These are phyloP conservation scores for Tryphoninae sp. DNA, from an alignment of 2,888 invertebrate species.

Conservation along the genomic window DNA sequence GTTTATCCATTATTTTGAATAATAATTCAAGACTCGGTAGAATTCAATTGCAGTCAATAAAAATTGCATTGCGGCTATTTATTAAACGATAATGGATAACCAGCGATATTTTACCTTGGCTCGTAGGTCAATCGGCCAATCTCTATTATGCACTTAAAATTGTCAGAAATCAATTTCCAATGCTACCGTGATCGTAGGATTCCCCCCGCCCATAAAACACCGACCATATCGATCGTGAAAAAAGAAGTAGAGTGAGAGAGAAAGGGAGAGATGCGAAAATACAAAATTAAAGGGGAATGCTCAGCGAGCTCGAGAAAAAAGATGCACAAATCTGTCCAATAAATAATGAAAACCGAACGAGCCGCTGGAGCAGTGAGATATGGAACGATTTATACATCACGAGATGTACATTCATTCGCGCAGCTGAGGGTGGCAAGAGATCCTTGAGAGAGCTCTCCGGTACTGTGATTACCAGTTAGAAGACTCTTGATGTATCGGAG, in stretches of 20 bases:
- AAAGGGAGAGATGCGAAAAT: constrained; percentile 29
- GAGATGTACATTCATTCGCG: constrained; percentile 20
- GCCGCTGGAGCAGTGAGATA: constrained; percentile 43
- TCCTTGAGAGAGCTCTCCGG: background rate
- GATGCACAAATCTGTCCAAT: constrained; percentile 58
- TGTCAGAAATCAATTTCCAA: constrained; percentile 62
- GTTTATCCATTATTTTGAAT: too few relatives aligned
- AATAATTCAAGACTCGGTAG: too few relatives aligned
- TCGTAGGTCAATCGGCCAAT: background rate
- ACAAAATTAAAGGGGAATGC: constrained; percentile 51
- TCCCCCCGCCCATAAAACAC: constrained; percentile 38
- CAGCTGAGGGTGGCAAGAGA: too few relatives aligned
- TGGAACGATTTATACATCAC: constrained; percentile 40
- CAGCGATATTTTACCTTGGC: background rate
- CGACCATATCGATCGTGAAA: constrained; percentile 24
- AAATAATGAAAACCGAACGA: constrained; percentile 67
- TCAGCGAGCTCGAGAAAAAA: constrained; percentile 36
- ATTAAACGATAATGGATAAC: too few relatives aligned
- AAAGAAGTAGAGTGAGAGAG: constrained; percentile 20
- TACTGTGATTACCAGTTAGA: constrained; percentile 66
- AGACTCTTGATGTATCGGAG: constrained; percentile 68
- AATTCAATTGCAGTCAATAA: too few relatives aligned
- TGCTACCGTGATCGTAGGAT: constrained; percentile 49
- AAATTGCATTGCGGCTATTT: too few relatives aligned
- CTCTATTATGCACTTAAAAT: constrained; percentile 10